Percentiles rank a stretch among this genome's conserved stretches.
phyloP scores from a whole-genome alignment of 2,113 vertebrate genomes.

The Tauraco erythrolophus region DNA sequence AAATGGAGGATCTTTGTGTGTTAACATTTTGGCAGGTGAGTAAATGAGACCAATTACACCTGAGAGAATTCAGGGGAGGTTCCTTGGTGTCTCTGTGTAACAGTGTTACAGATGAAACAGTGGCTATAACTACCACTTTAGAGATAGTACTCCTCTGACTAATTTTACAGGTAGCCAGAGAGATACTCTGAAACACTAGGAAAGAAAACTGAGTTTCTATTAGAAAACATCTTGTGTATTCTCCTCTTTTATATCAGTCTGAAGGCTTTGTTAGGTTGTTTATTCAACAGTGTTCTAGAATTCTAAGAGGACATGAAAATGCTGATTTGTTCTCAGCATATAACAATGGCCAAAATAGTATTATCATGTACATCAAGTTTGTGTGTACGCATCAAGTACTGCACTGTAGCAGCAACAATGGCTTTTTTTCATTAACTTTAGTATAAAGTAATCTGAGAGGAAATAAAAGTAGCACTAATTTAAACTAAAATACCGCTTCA shows the following conservation, averaged over 20 bases:
- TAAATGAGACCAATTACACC: neutral
- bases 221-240: neutral
- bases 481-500: neutral
- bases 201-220: neutral
- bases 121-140: neutral
- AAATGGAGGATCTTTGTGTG: neutral
- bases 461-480: neutral
- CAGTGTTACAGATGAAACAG: neutral
- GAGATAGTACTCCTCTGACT: neutral
- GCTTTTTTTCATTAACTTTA: neutral
- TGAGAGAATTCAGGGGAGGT: neutral
- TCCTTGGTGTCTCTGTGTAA: neutral
- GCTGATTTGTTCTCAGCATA: neutral
- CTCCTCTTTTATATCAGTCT: neutral
- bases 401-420: neutral
- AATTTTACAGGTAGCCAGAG: neutral
- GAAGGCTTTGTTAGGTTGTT: neutral
- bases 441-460: neutral
- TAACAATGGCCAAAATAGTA: neutral
- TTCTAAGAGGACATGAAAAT: neutral
- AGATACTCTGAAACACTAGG: neutral
- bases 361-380: neutral
- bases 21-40: neutral
- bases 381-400: neutral
- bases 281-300: neutral